These are phyloP conservation scores for Drosophila seguyi DNA, from an alignment of 1,140 invertebrate species.

Conservation along the genomic window DNA sequence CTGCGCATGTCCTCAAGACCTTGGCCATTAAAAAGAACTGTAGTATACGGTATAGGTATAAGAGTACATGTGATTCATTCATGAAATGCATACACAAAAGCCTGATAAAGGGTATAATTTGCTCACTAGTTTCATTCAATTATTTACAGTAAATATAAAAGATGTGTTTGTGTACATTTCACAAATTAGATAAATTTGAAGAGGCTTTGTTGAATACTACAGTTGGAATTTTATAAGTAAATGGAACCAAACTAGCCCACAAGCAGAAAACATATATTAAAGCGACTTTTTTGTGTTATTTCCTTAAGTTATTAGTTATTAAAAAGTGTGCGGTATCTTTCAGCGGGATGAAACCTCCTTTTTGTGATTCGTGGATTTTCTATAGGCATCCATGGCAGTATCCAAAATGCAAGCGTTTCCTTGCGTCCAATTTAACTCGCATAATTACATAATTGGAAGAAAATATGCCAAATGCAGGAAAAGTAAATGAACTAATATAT, in stretches of 20 bases:
- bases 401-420: constrained; percentile 10
- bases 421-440: constrained; percentile 17
- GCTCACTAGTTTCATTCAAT: not conserved
- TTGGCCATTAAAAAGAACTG: not conserved
- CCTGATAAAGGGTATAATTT: not conserved
- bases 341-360: constrained; percentile 19
- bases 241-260: not conserved
- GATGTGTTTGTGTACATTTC: not conserved
- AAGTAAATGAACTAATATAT: constrained; percentile 23
- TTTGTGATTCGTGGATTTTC: constrained; percentile 16
- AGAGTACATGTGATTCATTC: constrained; percentile 19
- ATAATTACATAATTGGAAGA: constrained; percentile 27
- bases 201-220: not conserved
- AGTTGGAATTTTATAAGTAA: not conserved
- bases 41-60: not conserved
- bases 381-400: constrained; percentile 16
- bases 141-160: not conserved
- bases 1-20: constrained; percentile 14
- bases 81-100: constrained; percentile 24
- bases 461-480: constrained; percentile 18
- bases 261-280: not conserved
- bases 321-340: constrained; percentile 17
- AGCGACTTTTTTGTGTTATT: not conserved
- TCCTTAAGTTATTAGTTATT: constrained; percentile 14
- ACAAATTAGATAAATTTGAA: not conserved